Percentiles rank a stretch among this genome's conserved stretches.
Conservation (phyloP, 1,140 invertebrate species). For the Leptoteleia sp. region DNA sequence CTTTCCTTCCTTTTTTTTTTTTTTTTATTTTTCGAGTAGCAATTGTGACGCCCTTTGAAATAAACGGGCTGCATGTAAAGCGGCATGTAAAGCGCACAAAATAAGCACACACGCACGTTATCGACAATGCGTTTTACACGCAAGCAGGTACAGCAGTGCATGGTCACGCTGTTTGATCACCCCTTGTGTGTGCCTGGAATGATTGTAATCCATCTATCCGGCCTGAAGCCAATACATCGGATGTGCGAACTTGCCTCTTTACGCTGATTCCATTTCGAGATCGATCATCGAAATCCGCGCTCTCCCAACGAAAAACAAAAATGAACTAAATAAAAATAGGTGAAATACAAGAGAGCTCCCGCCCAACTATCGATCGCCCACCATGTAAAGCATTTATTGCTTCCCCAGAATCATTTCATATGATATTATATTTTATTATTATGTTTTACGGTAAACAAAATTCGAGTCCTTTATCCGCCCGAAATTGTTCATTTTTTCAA, state of each 20-base stretch:
- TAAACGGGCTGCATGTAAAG: constrained; percentile 41
- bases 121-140: constrained; percentile 62
- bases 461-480: no score
- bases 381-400: constrained; percentile 24
- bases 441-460: no score
- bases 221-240: constrained; percentile 78
- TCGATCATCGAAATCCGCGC: constrained; percentile 56
- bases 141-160: constrained; percentile 64
- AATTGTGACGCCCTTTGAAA: constrained; percentile 59
- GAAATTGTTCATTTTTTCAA: no score
- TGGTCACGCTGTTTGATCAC: constrained; percentile 81
- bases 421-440: constrained; percentile 14
- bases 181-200: constrained; percentile 75
- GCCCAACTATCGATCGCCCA: background rate
- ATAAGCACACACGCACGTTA: constrained; percentile 59
- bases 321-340: constrained; percentile 30
- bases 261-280: constrained; percentile 66
- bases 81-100: constrained; percentile 50
- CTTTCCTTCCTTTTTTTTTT: constrained; percentile 40
- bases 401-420: constrained; percentile 7
- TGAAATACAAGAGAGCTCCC: constrained; percentile 18
- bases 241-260: constrained; percentile 70
- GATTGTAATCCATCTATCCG: constrained; percentile 81
- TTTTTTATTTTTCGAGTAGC: constrained; percentile 52
- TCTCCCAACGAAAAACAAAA: constrained; percentile 38